Base-by-base conservation (phyloP, 2,888 invertebrate species). In the Opisthograptis luteolata region DNA sequence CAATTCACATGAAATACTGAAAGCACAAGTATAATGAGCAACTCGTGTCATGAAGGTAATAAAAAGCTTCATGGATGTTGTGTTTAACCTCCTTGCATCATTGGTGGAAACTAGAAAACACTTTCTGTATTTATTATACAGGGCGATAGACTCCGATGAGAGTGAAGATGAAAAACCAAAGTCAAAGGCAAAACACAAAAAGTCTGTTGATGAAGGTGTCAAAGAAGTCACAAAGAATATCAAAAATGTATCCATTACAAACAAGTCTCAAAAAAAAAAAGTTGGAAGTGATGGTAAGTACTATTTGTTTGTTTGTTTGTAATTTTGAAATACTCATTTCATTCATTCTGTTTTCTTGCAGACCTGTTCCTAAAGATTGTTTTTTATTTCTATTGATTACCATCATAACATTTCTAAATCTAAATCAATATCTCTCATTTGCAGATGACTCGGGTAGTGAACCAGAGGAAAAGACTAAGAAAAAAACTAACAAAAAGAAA, bases 231-330 rank as follows among this genome's bases (percentile, higher is more conserved):
- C 92, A 65, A 92, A 92, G 42, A 92, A 88, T 60, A 79, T 93
- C 1, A 92, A 92, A 70, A 93, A 93, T 80, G 76, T 93, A 35
- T 91, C 92, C 58, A 87, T 93, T 43, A 88, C 92, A 45, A 91
- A 87, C 53, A 92, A 93, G 69, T 78, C 84, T 68, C 82, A 83
- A 60, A 92, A 91, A 72, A 90, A 91, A 60, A 86, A 81, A 58
- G 68, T 58, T 28, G 81, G 75, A 52, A 87, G 84, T 76, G 87
- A 82, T 64, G 85, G 88, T 87, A 70, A 64, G 54, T 56, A 9
- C 13, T n/a, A 24, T 24, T 37, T 47, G 39, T 42, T 24, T 25
- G n/a, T 10, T 2, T 13, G n/a, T 13, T 22, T 8, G 8, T n/a
- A 31, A 14, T 12, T n/a, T 6, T 35, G 35, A 10, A 6, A 22